These are phyloP conservation scores for Trichogramma evanescens DNA, from an alignment of 2,888 invertebrate genomes.

Conservation along the genomic window DNA sequence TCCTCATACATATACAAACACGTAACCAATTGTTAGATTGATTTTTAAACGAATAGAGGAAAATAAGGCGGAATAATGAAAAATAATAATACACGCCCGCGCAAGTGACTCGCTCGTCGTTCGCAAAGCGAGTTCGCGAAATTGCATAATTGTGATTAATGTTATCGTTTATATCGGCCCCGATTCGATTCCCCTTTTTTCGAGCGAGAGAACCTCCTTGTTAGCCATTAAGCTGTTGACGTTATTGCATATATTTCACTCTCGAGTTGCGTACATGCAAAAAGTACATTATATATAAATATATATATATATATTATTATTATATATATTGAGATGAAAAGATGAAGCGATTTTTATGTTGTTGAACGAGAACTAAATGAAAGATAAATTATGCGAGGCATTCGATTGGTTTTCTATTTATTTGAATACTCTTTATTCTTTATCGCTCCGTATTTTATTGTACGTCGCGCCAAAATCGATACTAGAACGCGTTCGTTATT, in stretches of 20 bases:
- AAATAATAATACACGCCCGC: slow-evolving; percentile 16
- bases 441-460: too few species aligned
- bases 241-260: slow-evolving; percentile 41
- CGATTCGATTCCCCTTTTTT: slow-evolving; percentile 7
- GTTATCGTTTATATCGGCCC: slow-evolving; percentile 43
- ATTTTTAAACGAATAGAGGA: slow-evolving; percentile 41
- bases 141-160: slow-evolving; percentile 46
- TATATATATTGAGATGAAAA: too few species aligned
- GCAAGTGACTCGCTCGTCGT: slow-evolving; percentile 5
- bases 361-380: slow-evolving; percentile 17
- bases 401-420: neutral
- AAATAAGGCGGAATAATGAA: slow-evolving; percentile 15
- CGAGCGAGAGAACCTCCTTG: slow-evolving; percentile 27
- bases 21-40: slow-evolving; percentile 43
- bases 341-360: slow-evolving; percentile 25
- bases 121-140: slow-evolving; percentile 28
- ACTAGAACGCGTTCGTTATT: slow-evolving; percentile 26
- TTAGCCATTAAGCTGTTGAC: slow-evolving; percentile 46
- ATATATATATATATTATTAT: slow-evolving; percentile 24
- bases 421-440: slow-evolving; percentile 14
- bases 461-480: neutral
- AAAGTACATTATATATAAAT: slow-evolving; percentile 16
- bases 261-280: slow-evolving; percentile 36
- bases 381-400: neutral
- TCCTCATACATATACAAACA: slow-evolving; percentile 7